phyloP scores from a whole-genome alignment of 1,140 invertebrate species.

The Paraescarpia echinospica region DNA sequence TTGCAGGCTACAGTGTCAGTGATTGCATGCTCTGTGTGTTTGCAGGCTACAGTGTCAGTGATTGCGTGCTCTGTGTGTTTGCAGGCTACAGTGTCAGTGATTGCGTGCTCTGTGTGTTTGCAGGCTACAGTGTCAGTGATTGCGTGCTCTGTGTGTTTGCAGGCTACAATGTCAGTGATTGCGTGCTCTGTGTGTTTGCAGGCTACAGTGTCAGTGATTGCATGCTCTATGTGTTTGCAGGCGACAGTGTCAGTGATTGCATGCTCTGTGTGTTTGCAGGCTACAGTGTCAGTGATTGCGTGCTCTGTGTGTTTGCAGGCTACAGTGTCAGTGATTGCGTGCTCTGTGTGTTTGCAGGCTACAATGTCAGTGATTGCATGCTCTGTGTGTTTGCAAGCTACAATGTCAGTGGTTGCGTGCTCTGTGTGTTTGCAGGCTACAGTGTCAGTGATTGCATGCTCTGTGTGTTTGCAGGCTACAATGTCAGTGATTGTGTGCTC shows the following conservation, averaged over 20 bases:
- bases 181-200: conserved; percentile 38
- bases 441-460: conserved; percentile 55
- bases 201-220: conserved; percentile 64
- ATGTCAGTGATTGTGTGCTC: conserved; percentile 51
- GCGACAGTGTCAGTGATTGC: conserved; percentile 62
- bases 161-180: conserved; percentile 65
- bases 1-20: conserved; percentile 64
- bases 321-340: conserved; percentile 61
- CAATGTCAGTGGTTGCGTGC: conserved; percentile 57
- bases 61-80: conserved; percentile 27
- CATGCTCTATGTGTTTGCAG: conserved; percentile 46
- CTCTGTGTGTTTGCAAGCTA: conserved; percentile 60
- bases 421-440: conserved; percentile 60
- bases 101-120: conserved; percentile 26
- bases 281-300: conserved; percentile 61
- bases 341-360: conserved; percentile 57
- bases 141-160: conserved; percentile 28
- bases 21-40: conserved; percentile 31
- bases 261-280: conserved; percentile 53
- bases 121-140: conserved; percentile 65
- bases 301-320: conserved; percentile 53
- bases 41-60: conserved; percentile 64
- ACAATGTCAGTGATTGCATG: conserved; percentile 58
- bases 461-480: conserved; percentile 61
- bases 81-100: conserved; percentile 65